phyloP scores from a whole-genome alignment of 2,797 vertebrate species.

The Gila robusta region DNA sequence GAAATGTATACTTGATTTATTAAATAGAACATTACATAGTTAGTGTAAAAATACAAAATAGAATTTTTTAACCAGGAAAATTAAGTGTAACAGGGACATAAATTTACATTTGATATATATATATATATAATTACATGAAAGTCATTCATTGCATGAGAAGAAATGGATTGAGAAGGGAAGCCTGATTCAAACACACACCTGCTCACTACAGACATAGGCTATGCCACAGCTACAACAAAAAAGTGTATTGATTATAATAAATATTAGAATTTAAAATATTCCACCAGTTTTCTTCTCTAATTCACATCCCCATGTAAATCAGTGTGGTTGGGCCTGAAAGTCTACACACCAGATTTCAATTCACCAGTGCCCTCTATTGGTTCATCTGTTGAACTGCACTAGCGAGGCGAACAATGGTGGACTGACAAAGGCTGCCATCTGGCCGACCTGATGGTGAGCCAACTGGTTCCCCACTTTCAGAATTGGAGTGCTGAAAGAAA shows the following conservation, averaged over 20 bases:
- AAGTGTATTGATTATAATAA: background rate
- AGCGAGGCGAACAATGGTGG: constrained; percentile 33
- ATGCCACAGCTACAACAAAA: background rate
- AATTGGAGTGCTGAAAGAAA: constrained; percentile 63
- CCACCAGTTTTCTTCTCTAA: background rate
- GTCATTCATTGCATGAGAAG: background rate
- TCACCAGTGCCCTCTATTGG: constrained; percentile 81
- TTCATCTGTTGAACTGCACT: constrained; percentile 57
- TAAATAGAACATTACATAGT: no score
- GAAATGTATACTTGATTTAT: no score
- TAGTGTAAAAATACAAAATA: no score
- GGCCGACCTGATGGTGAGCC: constrained; percentile 60
- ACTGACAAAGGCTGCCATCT: constrained; percentile 45
- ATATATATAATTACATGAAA: background rate
- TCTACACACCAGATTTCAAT: constrained; percentile 59
- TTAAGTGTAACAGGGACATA: no score
- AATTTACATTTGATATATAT: background rate
- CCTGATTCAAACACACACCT: background rate
- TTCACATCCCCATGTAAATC: background rate
- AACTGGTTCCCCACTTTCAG: constrained; percentile 66
- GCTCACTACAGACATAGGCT: background rate
- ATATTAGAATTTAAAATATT: background rate
- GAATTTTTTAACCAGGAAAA: no score
- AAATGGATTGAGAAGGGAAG: background rate
- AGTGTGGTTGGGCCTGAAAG: background rate